These are phyloP conservation scores for Cepaea hortensis DNA, from an alignment of 2,888 invertebrate genomes.

Conservation along the genomic window DNA sequence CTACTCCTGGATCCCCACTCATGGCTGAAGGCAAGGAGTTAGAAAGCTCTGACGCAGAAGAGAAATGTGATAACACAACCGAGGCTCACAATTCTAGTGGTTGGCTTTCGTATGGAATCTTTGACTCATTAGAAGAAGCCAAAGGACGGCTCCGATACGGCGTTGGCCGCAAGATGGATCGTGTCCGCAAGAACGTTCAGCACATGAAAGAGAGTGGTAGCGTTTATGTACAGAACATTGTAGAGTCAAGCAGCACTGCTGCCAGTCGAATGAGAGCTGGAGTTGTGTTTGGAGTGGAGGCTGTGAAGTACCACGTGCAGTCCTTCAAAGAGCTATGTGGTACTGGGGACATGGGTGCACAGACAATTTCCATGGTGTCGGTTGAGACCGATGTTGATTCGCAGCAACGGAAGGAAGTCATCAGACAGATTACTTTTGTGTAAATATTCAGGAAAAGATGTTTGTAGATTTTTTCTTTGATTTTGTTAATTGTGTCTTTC, in stretches of 20 bases:
- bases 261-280: slow-evolving; percentile 68
- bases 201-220: slow-evolving; percentile 60
- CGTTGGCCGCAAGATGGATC: slow-evolving; percentile 66
- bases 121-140: slow-evolving; percentile 70
- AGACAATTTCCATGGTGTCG: slow-evolving; percentile 72
- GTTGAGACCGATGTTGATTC: slow-evolving; percentile 71
- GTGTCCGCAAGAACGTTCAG: slow-evolving; percentile 64
- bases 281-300: slow-evolving; percentile 69
- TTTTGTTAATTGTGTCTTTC: background rate
- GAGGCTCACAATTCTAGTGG: slow-evolving; percentile 51
- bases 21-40: slow-evolving; percentile 52
- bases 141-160: slow-evolving; percentile 63
- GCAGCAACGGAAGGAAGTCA: slow-evolving; percentile 59
- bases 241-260: slow-evolving; percentile 66
- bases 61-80: slow-evolving; percentile 59
- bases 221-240: slow-evolving; percentile 67
- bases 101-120: slow-evolving; percentile 59
- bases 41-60: slow-evolving; percentile 56
- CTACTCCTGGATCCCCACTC: slow-evolving; percentile 58
- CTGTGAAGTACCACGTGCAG: slow-evolving; percentile 71
- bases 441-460: slow-evolving; percentile 6
- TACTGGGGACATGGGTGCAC: slow-evolving; percentile 71
- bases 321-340: slow-evolving; percentile 74
- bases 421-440: slow-evolving; percentile 65
- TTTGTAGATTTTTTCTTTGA: background rate